These are phyloP conservation scores for Drosophila melanogaster DNA, from an alignment of 1,140 invertebrate genomes.

Conservation along the genomic window Release_6_plus_ISO1_MT NC_004354.4:8376501-8377000, in stretches of 20 bases:
- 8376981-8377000: conserved; percentile 55
- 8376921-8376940: conserved; percentile 7
- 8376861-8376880: background rate
- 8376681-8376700: conserved; percentile 29
- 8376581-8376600: background rate
- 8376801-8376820: conserved; percentile 20
- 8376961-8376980: conserved; percentile 34
- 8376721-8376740: conserved; percentile 44
- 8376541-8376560: background rate
- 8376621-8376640: conserved; percentile 6
- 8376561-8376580: background rate
- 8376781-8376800: conserved; percentile 18
- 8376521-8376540: background rate
- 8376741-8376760: conserved; percentile 57
- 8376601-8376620: conserved; percentile 27
- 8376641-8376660: conserved; percentile 1
- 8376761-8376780: conserved; percentile 55
- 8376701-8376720: conserved; percentile 21
- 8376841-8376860: conserved; percentile 41
- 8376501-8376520: background rate
- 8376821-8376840: conserved; percentile 35
- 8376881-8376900: conserved; percentile 27
- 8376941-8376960: background rate
- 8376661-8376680: conserved; percentile 9
- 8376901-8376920: conserved; percentile 37